Percentiles rank a stretch among this genome's conserved stretches.
Conservation (phyloP, 2,797 vertebrate species). For the Acrossocheilus wenchowensis region DNA sequence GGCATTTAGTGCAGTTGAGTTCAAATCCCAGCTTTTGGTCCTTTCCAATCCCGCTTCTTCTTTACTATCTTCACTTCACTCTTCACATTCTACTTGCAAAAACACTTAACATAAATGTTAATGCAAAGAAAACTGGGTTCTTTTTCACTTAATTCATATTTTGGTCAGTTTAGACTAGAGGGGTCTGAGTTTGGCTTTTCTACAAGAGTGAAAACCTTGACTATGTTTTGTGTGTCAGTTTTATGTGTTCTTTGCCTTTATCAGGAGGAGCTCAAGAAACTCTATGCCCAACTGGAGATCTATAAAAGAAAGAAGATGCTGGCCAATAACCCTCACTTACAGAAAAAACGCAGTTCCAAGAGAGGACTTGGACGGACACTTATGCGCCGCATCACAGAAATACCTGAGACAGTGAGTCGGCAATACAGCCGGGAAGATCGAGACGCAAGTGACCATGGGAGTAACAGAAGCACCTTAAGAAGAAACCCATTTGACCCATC, state of each 20-base stretch:
- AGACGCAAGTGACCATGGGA: slow-evolving; percentile 85
- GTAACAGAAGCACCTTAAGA: slow-evolving; percentile 80
- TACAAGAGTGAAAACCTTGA: neutral
- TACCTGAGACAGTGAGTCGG: slow-evolving; percentile 92
- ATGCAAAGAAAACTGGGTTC: neutral
- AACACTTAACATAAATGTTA: neutral
- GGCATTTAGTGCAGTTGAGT: neutral
- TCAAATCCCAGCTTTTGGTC: neutral
- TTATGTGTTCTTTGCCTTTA: slow-evolving; percentile 24
- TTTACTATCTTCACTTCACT: neutral
- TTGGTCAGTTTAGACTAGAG: neutral
- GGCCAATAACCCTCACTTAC: slow-evolving; percentile 96
- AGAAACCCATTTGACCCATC: slow-evolving; percentile 84
- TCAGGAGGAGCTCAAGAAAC: slow-evolving; percentile 97
- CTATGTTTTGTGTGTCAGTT: neutral
- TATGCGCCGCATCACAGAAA: slow-evolving; percentile 97
- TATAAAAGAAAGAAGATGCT: slow-evolving; percentile 99
- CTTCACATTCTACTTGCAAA: neutral
- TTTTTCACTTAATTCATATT: neutral
- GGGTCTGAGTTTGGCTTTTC: neutral
- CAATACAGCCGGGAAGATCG: slow-evolving; percentile 93
- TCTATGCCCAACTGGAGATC: slow-evolving; percentile 94
- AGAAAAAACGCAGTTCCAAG: slow-evolving; percentile 98
- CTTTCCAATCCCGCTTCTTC: neutral
- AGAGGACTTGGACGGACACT: slow-evolving; percentile 95